phyloP scores from a whole-genome alignment of 2,113 vertebrate genomes.

The Rhegmatorhina hoffmannsi region DNA sequence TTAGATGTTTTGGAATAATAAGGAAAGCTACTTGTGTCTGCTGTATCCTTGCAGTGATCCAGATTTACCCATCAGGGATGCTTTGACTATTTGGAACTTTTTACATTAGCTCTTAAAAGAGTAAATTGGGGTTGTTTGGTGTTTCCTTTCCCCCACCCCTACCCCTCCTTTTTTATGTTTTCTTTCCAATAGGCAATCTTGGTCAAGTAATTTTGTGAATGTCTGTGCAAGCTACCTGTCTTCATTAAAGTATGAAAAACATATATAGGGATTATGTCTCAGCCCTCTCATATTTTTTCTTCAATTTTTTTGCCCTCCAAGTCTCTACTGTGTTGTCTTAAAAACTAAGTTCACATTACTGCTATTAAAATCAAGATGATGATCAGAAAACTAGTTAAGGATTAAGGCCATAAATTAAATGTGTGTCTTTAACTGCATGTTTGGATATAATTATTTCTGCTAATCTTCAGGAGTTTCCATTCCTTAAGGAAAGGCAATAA shows the following conservation, averaged over 20 bases:
- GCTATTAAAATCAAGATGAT: background rate
- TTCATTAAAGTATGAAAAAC: background rate
- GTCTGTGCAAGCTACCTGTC: background rate
- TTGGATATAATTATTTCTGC: background rate
- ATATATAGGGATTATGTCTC: background rate
- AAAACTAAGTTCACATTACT: background rate
- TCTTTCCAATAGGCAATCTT: background rate
- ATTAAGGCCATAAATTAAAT: background rate
- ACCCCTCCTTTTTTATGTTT: background rate
- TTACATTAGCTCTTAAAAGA: background rate
- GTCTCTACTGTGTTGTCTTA: background rate
- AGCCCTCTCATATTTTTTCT: background rate
- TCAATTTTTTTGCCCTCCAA: background rate
- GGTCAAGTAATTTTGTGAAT: background rate
- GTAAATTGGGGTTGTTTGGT: background rate
- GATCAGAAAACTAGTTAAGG: constrained; percentile 11
- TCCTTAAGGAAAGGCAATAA: background rate
- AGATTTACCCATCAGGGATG: background rate
- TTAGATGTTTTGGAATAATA: background rate
- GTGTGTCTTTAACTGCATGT: background rate
- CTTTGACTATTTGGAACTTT: background rate
- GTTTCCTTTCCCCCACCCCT: too few species aligned
- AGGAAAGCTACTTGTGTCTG: background rate
- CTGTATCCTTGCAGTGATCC: background rate
- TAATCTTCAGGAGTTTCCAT: background rate